Base-by-base conservation (phyloP, 64 coral and sea anemone genomes). In the Acropora tenuis region DNA sequence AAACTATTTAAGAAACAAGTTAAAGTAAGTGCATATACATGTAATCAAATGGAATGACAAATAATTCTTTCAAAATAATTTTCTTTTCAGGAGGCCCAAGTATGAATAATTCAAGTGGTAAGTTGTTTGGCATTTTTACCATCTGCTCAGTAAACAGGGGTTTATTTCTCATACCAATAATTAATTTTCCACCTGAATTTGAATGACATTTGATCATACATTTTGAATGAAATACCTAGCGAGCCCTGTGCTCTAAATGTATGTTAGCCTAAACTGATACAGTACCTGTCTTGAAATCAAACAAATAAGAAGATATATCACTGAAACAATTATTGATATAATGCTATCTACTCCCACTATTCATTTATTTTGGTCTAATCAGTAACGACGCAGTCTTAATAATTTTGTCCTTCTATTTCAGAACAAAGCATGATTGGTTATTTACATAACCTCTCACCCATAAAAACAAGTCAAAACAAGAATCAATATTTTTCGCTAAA, bases 401-500 rank as follows among this genome's bases (percentile, higher is more conserved):
- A 41, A 80, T 20, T 76, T 86, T 77, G 18, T 49, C 47, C 72
- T 87, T 78, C 69, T 41, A 69, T 94, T 94, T 90, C 88, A 94
- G 88, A 47, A 68, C 67, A 90, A 78, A 41, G 40, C 74, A 90
- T 90, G 8, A 52, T 94, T 58, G 88, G 80, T 69, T 87, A 94
- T 87, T 76, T 90, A 19, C 93, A 94, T 82, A 84, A 94, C 58
- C 80, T 94, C 17, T 94, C 93, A 47, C 86, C 87, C 43, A 94
- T 94, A 78, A 94, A 94, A 65, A 94, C 81, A 75, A 94, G 88
- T 49, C 88, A 90, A 79, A 90, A 71, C 55, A 90, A 86, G n/a
- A 90, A 80, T 79, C 73, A 86, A 49, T 82, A 93, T 73, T 93
- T 93, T 7, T 75, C 46, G 8, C 61, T 90, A 41, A 82, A 89